A percentile compares a stretch with the other conserved stretches of the same genome.
Evolutionary conservation across 2,113 vertebrate species (phyloP).

Genomic region (Parus major): DNA sequence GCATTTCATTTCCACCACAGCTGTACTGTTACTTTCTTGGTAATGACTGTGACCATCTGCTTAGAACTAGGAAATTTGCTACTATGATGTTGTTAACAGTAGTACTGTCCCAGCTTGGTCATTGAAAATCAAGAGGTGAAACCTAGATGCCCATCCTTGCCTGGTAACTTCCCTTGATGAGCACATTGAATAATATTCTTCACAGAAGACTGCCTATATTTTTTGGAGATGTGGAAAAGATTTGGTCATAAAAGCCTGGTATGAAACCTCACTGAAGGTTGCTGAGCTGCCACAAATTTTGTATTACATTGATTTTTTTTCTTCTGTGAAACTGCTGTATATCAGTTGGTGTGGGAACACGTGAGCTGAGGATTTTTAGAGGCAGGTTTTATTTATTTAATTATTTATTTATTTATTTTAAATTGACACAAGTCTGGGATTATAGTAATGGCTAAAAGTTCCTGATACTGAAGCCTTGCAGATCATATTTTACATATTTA

Average conservation of each 20-base stretch:
- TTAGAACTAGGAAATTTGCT: background rate
- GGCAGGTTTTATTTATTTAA: background rate
- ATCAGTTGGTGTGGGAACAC: background rate
- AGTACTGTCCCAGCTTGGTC: background rate
- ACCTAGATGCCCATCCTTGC: background rate
- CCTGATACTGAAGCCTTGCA: background rate
- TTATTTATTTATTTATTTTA: background rate
- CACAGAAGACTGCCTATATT: background rate
- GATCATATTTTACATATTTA: background rate
- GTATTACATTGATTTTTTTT: background rate
- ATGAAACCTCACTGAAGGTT: background rate
- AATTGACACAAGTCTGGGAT: background rate
- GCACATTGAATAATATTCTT: background rate
- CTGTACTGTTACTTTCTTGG: background rate
- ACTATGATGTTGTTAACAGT: background rate
- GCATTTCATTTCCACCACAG: background rate
- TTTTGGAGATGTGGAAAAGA: background rate
- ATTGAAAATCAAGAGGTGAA: background rate
- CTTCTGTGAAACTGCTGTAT: background rate
- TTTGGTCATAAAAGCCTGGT: background rate
- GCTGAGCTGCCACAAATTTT: background rate
- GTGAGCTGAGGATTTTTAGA: background rate
- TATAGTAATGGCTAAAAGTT: background rate
- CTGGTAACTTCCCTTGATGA: background rate
- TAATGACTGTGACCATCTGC: background rate